phyloP scores from a whole-genome alignment of 35 echinoderm and acorn worm genomes.

The Lytechinus pictus region DNA sequence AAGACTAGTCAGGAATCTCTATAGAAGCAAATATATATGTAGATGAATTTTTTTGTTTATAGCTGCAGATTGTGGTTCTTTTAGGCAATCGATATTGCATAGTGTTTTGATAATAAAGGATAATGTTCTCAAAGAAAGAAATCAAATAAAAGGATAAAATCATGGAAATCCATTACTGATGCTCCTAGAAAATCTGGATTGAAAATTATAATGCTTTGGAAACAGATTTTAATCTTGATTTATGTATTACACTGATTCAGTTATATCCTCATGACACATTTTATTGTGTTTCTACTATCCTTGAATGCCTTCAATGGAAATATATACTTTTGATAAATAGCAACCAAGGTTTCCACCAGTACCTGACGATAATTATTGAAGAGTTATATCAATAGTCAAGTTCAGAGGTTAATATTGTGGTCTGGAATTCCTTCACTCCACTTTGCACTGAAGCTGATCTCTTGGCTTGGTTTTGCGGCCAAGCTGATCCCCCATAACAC shows the following conservation, averaged over 20 bases:
- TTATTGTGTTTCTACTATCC: neutral
- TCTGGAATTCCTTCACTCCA: neutral
- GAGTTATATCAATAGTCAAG: constrained; percentile 5
- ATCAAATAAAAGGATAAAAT: neutral
- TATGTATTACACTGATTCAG: neutral
- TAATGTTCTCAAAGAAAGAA: neutral
- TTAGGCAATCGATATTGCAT: neutral
- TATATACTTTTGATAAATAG: no score
- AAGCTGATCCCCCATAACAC: neutral
- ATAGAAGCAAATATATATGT: no score
- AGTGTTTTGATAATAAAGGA: neutral
- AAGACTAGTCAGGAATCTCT: no score
- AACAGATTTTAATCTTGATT: neutral
- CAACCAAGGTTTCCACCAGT: neutral
- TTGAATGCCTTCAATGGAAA: neutral
- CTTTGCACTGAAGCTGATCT: neutral
- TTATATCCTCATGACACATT: neutral
- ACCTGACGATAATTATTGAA: neutral
- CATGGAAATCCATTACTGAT: neutral
- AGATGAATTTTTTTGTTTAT: no score
- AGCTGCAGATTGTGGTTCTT: neutral
- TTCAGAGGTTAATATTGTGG: constrained; percentile 8
- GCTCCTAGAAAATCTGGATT: neutral
- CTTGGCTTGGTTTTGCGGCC: neutral
- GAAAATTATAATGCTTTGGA: neutral